Evolutionary conservation across 2,888 invertebrate species (phyloP).

Genomic region (Nysson spinosus): DNA sequence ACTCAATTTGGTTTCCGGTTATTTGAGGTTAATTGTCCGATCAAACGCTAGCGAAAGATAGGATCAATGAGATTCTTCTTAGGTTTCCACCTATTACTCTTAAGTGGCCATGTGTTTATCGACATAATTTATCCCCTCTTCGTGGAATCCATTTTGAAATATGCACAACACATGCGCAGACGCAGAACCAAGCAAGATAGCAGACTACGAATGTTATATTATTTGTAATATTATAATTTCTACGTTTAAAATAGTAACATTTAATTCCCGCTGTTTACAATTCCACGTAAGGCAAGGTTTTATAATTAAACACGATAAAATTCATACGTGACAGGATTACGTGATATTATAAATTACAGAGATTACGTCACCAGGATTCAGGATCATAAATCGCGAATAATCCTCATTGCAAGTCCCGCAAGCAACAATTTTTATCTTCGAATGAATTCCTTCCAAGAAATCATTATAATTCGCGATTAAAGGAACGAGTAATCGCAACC

Average conservation of each 20-base stretch:
- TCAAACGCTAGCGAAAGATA: constrained; percentile 46
- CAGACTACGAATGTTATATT: too few species aligned
- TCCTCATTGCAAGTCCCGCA: background rate
- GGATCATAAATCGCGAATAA: background rate
- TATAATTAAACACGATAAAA: too few species aligned
- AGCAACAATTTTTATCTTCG: too few species aligned
- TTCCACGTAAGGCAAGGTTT: too few species aligned
- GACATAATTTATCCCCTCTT: constrained; percentile 40
- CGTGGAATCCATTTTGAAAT: constrained; percentile 36
- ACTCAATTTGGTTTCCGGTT: constrained; percentile 23
- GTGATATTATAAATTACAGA: too few species aligned
- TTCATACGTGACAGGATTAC: too few species aligned
- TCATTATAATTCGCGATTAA: background rate
- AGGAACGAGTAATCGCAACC: background rate
- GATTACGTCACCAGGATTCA: too few species aligned
- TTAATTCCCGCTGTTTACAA: too few species aligned
- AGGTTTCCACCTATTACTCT: constrained; percentile 38
- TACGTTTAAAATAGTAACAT: too few species aligned
- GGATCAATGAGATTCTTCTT: constrained; percentile 41
- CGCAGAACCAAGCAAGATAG: too few species aligned
- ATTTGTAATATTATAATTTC: too few species aligned
- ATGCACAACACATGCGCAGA: too few species aligned
- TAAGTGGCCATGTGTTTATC: constrained; percentile 46
- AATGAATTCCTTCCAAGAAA: constrained; percentile 9
- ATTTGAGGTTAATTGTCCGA: constrained; percentile 44